These are phyloP conservation scores for Liasis olivaceus DNA, from an alignment of 2,797 vertebrate genomes.

Conservation along the genomic window DNA sequence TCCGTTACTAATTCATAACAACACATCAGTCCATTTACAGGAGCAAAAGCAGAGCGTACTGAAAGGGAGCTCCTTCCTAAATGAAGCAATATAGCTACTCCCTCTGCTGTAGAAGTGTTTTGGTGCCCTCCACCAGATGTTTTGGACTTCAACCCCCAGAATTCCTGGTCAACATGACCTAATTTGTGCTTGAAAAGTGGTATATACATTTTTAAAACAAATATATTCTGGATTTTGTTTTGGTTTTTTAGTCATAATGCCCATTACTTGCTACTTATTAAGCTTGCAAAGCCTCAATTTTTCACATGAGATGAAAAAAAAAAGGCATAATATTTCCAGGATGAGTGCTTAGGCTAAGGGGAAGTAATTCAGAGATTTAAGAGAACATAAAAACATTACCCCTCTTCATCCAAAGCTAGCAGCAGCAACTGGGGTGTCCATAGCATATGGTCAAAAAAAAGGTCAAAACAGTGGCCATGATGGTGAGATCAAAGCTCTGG, in stretches of 20 bases:
- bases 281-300: neutral
- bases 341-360: neutral
- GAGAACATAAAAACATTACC: neutral
- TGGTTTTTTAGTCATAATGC: too few species aligned
- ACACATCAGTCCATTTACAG: neutral
- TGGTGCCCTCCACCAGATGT: neutral
- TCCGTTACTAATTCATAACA: neutral
- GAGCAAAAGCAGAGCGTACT: neutral
- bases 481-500: too few species aligned
- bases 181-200: neutral
- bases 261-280: too few species aligned
- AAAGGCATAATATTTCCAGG: neutral
- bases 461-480: too few species aligned
- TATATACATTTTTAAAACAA: neutral
- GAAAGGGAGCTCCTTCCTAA: neutral
- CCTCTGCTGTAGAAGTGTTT: neutral
- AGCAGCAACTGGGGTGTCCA: too few species aligned
- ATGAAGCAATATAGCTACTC: neutral
- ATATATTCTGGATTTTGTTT: neutral
- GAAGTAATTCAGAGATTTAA: neutral
- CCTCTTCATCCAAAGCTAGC: too few species aligned
- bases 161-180: neutral
- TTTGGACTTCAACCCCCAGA: neutral
- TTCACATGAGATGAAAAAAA: neutral
- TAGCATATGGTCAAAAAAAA: neutral